A percentile compares a stretch with the other conserved stretches of the same genome.
These are phyloP conservation scores for Choloepus hoffmanni DNA, from an alignment of 2,113 vertebrate species.

Conservation along the genomic window DNA sequence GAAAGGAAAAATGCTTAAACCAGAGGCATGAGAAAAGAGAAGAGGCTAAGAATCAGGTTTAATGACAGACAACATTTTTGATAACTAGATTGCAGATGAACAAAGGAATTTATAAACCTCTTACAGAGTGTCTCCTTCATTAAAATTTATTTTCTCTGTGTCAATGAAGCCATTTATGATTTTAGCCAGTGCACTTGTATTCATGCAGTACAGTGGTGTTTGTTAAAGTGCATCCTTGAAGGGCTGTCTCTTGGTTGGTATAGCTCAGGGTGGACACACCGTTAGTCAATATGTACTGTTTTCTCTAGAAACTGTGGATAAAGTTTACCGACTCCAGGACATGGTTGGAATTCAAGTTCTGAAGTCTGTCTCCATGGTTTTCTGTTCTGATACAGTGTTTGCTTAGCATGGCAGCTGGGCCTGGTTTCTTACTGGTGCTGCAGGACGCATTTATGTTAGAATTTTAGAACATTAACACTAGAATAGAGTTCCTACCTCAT, in stretches of 20 bases:
- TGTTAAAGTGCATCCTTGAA: neutral
- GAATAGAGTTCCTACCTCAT: neutral
- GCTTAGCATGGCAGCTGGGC: neutral
- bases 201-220: neutral
- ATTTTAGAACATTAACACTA: neutral
- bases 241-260: neutral
- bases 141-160: neutral
- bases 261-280: neutral
- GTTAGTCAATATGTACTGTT: neutral
- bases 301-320: neutral
- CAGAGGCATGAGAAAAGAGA: neutral
- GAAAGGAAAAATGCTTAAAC: neutral
- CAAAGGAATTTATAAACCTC: neutral
- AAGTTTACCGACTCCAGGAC: neutral
- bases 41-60: neutral
- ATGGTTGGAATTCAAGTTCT: neutral
- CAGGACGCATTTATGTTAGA: neutral
- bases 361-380: neutral
- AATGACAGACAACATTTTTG: neutral
- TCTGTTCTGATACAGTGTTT: neutral
- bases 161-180: neutral
- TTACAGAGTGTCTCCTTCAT: neutral
- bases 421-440: neutral
- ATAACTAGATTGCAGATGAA: neutral
- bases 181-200: neutral